phyloP scores from a whole-genome alignment of 2,888 invertebrate genomes.

The Andrena chrysosceles region DNA sequence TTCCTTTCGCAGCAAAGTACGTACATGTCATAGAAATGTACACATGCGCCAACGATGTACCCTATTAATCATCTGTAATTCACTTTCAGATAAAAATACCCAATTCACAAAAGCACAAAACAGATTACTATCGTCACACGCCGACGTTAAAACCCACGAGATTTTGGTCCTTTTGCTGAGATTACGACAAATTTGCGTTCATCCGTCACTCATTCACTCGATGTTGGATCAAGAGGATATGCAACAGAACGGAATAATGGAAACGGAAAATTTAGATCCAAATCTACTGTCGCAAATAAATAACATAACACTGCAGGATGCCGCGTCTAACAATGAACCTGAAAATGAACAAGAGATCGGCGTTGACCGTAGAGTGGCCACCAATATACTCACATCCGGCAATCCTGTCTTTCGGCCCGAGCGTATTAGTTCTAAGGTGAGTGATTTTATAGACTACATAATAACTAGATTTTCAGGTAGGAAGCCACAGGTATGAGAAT shows the following conservation, averaged over 20 bases:
- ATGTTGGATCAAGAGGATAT: conserved; percentile 86
- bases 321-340: conserved; percentile 35
- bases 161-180: conserved; percentile 94
- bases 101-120: conserved; percentile 82
- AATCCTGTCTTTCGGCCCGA: conserved; percentile 90
- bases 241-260: conserved; percentile 82
- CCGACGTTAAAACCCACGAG: conserved; percentile 86
- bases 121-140: conserved; percentile 77
- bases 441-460: not conserved
- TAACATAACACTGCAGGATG: conserved; percentile 65
- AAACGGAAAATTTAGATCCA: conserved; percentile 73
- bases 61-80: not conserved
- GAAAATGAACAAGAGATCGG: conserved; percentile 79
- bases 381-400: conserved; percentile 88
- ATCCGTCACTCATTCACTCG: conserved; percentile 92
- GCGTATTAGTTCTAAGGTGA: conserved; percentile 88
- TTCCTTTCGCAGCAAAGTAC: conserved; percentile 65
- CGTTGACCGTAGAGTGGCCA: conserved; percentile 87
- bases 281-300: conserved; percentile 64
- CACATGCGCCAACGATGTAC: not conserved
- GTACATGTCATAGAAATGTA: not conserved
- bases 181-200: conserved; percentile 95
- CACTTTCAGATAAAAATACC: conserved; percentile 68
- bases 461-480: not conserved
- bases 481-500: not conserved